These are phyloP conservation scores for Agrotis ipsilon DNA, from an alignment of 2,888 invertebrate species.

Conservation along the genomic window DNA sequence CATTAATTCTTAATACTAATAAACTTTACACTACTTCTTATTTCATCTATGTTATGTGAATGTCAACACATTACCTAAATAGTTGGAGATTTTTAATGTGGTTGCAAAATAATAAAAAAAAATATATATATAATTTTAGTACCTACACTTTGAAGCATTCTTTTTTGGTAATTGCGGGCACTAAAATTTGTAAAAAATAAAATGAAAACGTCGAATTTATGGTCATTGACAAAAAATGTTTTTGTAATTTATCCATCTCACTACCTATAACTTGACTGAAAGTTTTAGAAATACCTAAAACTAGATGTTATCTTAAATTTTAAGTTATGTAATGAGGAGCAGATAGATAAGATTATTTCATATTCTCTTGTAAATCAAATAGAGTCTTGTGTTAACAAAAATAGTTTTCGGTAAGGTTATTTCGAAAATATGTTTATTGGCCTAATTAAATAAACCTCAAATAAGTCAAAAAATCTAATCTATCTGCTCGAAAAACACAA, in stretches of 20 bases:
- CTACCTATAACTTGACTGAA: slow-evolving; percentile 8
- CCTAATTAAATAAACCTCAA: slow-evolving; percentile 1
- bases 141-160: too few species aligned
- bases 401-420: not conserved
- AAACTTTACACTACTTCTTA: slow-evolving; percentile 12
- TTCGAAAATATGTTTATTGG: not conserved
- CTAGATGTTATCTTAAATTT: slow-evolving; percentile 2
- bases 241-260: slow-evolving; percentile 12
- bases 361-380: slow-evolving; percentile 13
- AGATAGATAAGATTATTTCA: slow-evolving; percentile 9
- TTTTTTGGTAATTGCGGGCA: not conserved
- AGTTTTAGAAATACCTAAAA: not conserved
- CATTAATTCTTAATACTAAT: slow-evolving; percentile 20
- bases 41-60: slow-evolving; percentile 9
- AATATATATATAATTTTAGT: not conserved
- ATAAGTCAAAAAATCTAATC: not conserved
- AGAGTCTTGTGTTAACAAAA: too few species aligned
- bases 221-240: not conserved
- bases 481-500: not conserved
- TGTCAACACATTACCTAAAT: slow-evolving; percentile 7
- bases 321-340: not conserved
- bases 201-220: slow-evolving; percentile 26
- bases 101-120: not conserved
- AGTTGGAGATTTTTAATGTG: slow-evolving; percentile 14
- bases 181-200: not conserved